Evolutionary conservation across 2,888 invertebrate species (phyloP).

Genomic region (Euclidia mi): DNA sequence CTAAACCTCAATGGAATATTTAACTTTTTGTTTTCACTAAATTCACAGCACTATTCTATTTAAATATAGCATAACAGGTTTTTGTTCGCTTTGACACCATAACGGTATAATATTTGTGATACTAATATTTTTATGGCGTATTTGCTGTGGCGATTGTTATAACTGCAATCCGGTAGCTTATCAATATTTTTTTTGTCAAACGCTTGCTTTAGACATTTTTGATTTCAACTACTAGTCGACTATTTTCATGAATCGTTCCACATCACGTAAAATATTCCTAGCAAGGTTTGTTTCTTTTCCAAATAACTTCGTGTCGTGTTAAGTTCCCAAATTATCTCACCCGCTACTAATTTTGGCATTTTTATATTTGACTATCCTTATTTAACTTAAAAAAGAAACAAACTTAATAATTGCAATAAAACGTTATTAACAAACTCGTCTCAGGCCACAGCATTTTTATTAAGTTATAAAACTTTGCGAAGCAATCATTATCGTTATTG

Average conservation of each 20-base stretch:
- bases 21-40: background rate
- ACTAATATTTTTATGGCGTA: background rate
- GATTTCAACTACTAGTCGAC: too few species aligned
- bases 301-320: too few species aligned
- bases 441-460: too few species aligned
- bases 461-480: constrained; percentile 1
- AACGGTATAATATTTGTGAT: constrained; percentile 5
- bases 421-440: background rate
- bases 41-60: background rate
- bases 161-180: background rate
- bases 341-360: too few species aligned
- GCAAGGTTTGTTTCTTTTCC: too few species aligned
- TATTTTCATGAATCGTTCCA: too few species aligned
- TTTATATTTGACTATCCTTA: too few species aligned
- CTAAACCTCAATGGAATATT: background rate
- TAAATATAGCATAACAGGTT: constrained; percentile 5
- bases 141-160: background rate
- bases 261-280: too few species aligned
- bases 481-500: constrained; percentile 11
- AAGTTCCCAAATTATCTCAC: too few species aligned
- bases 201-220: too few species aligned
- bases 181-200: too few species aligned
- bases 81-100: constrained; percentile 3
- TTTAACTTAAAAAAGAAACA: too few species aligned
- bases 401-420: constrained; percentile 2